These are phyloP conservation scores for Corythoichthys haematopterus DNA, from an alignment of 2,113 vertebrate species.

Conservation along the genomic window DNA sequence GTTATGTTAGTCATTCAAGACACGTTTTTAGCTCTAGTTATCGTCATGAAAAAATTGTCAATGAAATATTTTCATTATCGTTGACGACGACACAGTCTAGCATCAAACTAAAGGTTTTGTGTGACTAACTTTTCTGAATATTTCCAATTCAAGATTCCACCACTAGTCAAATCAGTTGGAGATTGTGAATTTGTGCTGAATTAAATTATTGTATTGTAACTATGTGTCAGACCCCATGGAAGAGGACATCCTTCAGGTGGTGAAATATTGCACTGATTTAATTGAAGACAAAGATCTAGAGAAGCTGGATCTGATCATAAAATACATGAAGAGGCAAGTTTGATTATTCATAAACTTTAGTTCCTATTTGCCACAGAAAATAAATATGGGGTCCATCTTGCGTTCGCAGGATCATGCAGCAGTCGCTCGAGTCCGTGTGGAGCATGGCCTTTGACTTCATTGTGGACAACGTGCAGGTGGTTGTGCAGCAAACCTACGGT, in stretches of 20 bases:
- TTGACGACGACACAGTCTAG: background rate
- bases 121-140: background rate
- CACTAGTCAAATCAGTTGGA: background rate
- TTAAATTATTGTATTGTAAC: background rate
- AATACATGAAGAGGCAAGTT: constrained; percentile 89
- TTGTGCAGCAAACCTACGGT: constrained; percentile 93
- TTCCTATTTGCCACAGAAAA: background rate
- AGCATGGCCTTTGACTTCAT: constrained; percentile 99
- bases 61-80: too few relatives aligned
- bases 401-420: constrained; percentile 86
- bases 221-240: constrained; percentile 89
- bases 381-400: background rate
- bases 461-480: constrained; percentile 96
- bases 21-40: too few relatives aligned
- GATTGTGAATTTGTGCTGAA: background rate
- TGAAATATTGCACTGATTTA: constrained; percentile 95
- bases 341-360: background rate
- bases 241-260: constrained; percentile 96
- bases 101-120: background rate
- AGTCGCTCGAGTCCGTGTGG: constrained; percentile 95
- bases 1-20: too few relatives aligned
- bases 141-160: background rate
- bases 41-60: too few relatives aligned
- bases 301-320: constrained; percentile 91
- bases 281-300: constrained; percentile 97